These are phyloP conservation scores for Nixonia krombeini DNA, from an alignment of 1,140 invertebrate species.

Conservation along the genomic window DNA sequence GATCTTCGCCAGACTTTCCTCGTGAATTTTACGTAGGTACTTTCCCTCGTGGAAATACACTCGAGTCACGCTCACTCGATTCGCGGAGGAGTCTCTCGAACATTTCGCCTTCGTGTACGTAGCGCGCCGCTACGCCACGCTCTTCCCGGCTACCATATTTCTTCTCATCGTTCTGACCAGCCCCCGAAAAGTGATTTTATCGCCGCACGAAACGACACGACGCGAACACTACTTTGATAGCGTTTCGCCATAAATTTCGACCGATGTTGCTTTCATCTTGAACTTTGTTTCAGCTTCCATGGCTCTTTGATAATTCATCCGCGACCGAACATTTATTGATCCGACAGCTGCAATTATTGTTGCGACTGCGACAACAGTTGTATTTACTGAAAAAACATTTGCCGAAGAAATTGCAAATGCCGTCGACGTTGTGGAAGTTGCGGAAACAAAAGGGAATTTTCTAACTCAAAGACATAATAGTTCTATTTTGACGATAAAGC, in stretches of 20 bases:
- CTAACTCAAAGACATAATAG: too few relatives aligned
- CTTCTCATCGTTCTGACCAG: slow-evolving; percentile 29
- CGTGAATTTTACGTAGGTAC: slow-evolving; percentile 20
- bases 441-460: too few relatives aligned
- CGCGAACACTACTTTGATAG: slow-evolving; percentile 28
- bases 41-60: slow-evolving; percentile 36
- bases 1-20: slow-evolving; percentile 7
- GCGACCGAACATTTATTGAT: too few relatives aligned
- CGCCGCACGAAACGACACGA: slow-evolving; percentile 34
- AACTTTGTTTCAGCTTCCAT: too few relatives aligned
- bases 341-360: too few relatives aligned
- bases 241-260: slow-evolving; percentile 27
- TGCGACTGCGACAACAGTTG: too few relatives aligned
- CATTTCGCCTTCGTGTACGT: slow-evolving; percentile 24
- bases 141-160: slow-evolving; percentile 27
- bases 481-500: too few relatives aligned
- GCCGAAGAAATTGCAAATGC: too few relatives aligned
- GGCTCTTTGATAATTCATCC: too few relatives aligned
- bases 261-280: slow-evolving; percentile 31
- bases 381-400: too few relatives aligned
- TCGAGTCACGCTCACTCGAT: slow-evolving; percentile 47
- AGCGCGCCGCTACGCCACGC: slow-evolving; percentile 14
- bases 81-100: slow-evolving; percentile 40
- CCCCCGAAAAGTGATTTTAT: slow-evolving; percentile 31
- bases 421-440: too few relatives aligned